These are phyloP conservation scores for Rynchops niger DNA, from an alignment of 2,113 vertebrate species.

Conservation along the genomic window DNA sequence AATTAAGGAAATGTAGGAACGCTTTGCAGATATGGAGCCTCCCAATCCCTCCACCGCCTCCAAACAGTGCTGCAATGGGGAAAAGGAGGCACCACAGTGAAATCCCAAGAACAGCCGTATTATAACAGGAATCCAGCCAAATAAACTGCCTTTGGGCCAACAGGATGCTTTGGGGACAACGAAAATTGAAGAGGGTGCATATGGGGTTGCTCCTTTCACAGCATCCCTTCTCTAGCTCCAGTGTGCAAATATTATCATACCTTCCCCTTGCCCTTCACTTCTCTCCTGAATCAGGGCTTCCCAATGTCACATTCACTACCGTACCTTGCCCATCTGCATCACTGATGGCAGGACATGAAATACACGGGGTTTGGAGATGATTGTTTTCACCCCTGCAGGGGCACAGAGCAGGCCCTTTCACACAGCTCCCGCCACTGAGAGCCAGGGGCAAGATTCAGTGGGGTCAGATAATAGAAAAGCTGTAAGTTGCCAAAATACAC, in stretches of 20 bases:
- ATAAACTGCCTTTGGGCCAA: not conserved
- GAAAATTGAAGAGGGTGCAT: not conserved
- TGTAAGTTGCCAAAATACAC: not conserved
- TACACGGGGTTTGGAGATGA: not conserved
- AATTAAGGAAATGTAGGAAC: not conserved
- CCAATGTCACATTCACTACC: not conserved
- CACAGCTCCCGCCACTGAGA: not conserved
- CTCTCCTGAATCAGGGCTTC: not conserved
- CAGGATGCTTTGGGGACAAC: not conserved
- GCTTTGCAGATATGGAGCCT: not conserved
- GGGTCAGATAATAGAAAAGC: not conserved
- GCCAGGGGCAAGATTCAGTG: not conserved
- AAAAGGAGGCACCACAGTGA: not conserved
- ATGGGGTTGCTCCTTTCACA: not conserved
- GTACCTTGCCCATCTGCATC: not conserved
- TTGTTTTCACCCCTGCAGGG: not conserved
- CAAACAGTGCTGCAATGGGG: not conserved
- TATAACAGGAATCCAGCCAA: not conserved
- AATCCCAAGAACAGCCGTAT: not conserved
- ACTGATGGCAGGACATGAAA: not conserved
- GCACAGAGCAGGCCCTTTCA: not conserved
- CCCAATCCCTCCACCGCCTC: not conserved
- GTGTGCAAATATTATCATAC: fast-evolving
- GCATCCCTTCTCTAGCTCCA: not conserved
- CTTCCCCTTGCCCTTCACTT: not conserved